Evolutionary conservation across 2,888 invertebrate genomes (phyloP).

Genomic region (Papilio protenor): DNA sequence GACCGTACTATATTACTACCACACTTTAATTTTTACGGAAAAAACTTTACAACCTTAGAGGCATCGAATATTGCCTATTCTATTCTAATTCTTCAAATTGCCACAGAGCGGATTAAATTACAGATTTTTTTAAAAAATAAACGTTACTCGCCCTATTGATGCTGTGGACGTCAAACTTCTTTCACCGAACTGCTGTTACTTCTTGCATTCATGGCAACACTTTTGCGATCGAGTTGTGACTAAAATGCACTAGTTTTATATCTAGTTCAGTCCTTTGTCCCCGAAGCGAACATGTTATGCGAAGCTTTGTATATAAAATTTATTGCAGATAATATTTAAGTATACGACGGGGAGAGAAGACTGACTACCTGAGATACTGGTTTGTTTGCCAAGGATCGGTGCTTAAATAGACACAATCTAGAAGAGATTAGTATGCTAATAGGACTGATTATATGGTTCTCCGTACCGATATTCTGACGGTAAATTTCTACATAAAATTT

Average conservation of each 20-base stretch:
- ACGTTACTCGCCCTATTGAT: slow-evolving; percentile 81
- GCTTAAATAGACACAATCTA: slow-evolving; percentile 73
- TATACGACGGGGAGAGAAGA: slow-evolving; percentile 67
- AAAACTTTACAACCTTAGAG: slow-evolving; percentile 59
- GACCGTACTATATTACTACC: slow-evolving; percentile 72
- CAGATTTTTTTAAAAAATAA: slow-evolving; percentile 73
- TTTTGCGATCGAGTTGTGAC: slow-evolving; percentile 53
- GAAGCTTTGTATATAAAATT: neutral
- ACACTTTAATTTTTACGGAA: slow-evolving; percentile 64
- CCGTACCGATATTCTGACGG: slow-evolving; percentile 68
- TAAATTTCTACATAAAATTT: slow-evolving; percentile 76
- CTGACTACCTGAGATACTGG: slow-evolving; percentile 65
- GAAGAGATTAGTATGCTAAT: slow-evolving; percentile 82
- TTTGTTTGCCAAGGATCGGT: slow-evolving; percentile 66
- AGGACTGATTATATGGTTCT: slow-evolving; percentile 66
- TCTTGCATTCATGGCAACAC: slow-evolving; percentile 67
- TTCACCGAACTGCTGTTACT: slow-evolving; percentile 69
- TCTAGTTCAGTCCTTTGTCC: slow-evolving; percentile 68
- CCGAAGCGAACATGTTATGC: slow-evolving; percentile 45
- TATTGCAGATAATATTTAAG: neutral
- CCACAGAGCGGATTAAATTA: slow-evolving; percentile 68
- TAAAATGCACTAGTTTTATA: slow-evolving; percentile 44
- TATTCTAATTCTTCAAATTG: slow-evolving; percentile 74
- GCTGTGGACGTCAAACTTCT: slow-evolving; percentile 71
- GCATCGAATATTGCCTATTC: slow-evolving; percentile 66